These are phyloP conservation scores for Perccottus glenii DNA, from an alignment of 2,113 vertebrate genomes.

Conservation along the genomic window DNA sequence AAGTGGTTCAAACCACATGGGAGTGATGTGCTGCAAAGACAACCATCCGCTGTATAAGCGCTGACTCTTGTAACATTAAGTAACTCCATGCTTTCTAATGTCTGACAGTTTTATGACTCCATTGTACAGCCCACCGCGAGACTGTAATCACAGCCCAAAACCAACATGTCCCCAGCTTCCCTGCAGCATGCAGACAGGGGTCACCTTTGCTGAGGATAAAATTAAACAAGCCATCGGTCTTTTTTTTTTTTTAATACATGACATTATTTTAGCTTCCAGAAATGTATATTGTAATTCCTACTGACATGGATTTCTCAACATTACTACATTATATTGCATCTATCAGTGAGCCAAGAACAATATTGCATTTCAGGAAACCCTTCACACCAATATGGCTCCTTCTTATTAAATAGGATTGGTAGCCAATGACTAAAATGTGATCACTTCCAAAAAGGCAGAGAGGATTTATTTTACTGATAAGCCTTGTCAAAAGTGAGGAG, in stretches of 20 bases:
- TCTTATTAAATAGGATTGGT: constrained; percentile 46
- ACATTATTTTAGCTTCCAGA: too few species aligned
- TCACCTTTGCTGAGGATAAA: constrained; percentile 28
- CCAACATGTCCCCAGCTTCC: background rate
- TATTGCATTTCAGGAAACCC: constrained; percentile 18
- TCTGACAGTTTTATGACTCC: constrained; percentile 64
- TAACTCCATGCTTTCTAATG: constrained; percentile 57
- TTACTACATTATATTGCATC: background rate
- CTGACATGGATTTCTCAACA: background rate
- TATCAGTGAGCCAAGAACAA: constrained; percentile 13
- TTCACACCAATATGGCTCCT: constrained; percentile 26
- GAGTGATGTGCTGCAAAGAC: constrained; percentile 43
- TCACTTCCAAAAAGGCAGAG: background rate
- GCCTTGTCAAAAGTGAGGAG: constrained; percentile 4
- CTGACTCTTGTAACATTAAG: constrained; percentile 54
- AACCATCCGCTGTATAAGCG: constrained; percentile 40
- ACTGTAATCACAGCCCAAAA: constrained; percentile 36
- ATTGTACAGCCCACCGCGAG: constrained; percentile 55
- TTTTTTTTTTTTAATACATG: background rate
- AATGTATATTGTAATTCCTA: too few species aligned
- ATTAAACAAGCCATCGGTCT: constrained; percentile 1
- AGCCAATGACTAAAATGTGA: constrained; percentile 29
- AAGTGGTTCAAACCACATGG: constrained; percentile 42
- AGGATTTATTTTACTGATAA: constrained; percentile 43
- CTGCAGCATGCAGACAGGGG: constrained; percentile 14